A percentile compares a stretch with the other conserved stretches of the same genome.
These are phyloP conservation scores for Archocentrus centrarchus DNA, from an alignment of 2,113 vertebrate genomes.

Conservation along the genomic window DNA sequence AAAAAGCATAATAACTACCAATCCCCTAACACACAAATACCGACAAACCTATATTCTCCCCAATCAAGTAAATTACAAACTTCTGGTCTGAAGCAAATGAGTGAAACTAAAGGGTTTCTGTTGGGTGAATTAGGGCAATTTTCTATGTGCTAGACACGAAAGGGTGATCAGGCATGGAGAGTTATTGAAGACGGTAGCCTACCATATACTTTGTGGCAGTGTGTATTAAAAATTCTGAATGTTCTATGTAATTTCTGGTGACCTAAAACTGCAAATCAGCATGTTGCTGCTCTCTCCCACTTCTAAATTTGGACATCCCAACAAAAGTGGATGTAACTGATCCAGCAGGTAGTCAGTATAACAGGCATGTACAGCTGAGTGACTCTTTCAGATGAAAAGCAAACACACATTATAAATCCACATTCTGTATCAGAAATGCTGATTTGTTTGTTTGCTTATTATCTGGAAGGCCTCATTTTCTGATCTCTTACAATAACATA, in stretches of 20 bases:
- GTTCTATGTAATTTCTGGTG: conserved; percentile 83
- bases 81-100: conserved; percentile 34
- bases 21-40: conserved; percentile 6
- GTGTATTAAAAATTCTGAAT: conserved; percentile 80
- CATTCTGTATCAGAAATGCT: neutral
- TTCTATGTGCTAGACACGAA: conserved; percentile 70
- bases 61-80: conserved; percentile 25
- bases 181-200: conserved; percentile 76
- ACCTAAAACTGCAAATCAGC: conserved; percentile 81
- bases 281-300: conserved; percentile 67
- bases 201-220: conserved; percentile 82
- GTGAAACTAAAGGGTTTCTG: conserved; percentile 47
- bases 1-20: neutral
- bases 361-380: conserved; percentile 2
- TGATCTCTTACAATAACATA: neutral
- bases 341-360: conserved; percentile 75
- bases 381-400: neutral
- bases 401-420: neutral
- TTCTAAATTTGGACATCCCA: conserved; percentile 77
- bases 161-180: conserved; percentile 79
- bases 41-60: conserved; percentile 16
- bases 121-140: conserved; percentile 57
- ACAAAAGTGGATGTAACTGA: conserved; percentile 69
- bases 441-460: conserved; percentile 10
- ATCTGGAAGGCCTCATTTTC: neutral